Conservation (phyloP, 1,140 invertebrate species). For the Meloidogyne floridensis region DNA sequence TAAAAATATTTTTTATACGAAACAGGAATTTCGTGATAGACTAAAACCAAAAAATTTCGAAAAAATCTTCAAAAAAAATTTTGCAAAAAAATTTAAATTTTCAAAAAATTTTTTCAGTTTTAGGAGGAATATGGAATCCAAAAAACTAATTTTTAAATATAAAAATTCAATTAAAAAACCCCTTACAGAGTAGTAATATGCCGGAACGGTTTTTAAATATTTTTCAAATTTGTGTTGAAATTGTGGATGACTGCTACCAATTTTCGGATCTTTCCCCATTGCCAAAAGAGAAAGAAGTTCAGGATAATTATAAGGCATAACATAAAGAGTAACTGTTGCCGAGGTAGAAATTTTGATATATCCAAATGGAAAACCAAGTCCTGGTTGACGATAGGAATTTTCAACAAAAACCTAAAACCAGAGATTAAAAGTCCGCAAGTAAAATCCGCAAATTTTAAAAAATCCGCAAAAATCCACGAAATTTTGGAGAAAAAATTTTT, state of each 20-base stretch:
- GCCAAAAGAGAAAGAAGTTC: constrained; percentile 85
- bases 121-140: too few relatives aligned
- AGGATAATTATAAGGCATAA: constrained; percentile 98
- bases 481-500: too few relatives aligned
- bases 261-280: constrained; percentile 82
- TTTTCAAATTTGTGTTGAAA: constrained; percentile 87
- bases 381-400: constrained; percentile 78
- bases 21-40: too few relatives aligned
- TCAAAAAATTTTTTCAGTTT: too few relatives aligned
- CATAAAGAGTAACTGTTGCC: constrained; percentile 69
- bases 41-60: too few relatives aligned
- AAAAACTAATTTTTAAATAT: background rate
- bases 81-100: constrained; percentile 20
- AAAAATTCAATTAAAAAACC: constrained; percentile 20
- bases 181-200: constrained; percentile 85
- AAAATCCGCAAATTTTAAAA: background rate
- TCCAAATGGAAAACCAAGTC: constrained; percentile 87
- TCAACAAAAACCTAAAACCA: constrained; percentile 80
- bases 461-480: too few relatives aligned
- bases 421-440: background rate
- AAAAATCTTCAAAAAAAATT: background rate
- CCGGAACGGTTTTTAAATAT: constrained; percentile 90
- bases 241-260: constrained; percentile 84
- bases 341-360: constrained; percentile 69
- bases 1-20: too few relatives aligned